Evolutionary conservation across 1,140 invertebrate species (phyloP).

Genomic region (Neodiprion lecontei): DNA sequence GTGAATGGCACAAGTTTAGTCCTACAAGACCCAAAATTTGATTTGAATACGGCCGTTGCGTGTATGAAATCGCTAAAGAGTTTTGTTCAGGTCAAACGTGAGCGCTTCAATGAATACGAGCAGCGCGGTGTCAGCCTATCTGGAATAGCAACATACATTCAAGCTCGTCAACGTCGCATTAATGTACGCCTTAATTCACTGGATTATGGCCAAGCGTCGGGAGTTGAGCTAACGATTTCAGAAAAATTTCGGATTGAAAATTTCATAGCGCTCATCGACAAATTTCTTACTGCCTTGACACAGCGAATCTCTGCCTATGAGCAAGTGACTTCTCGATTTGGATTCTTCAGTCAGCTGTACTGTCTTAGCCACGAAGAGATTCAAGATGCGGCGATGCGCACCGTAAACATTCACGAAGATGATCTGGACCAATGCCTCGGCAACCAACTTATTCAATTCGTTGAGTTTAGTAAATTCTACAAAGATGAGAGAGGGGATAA

Average conservation of each 20-base stretch:
- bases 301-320: not conserved
- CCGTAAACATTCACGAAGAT: not conserved
- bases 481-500: slow-evolving; percentile 18
- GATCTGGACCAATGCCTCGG: not conserved
- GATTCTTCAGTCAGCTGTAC: not conserved
- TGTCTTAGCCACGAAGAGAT: not conserved
- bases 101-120: not conserved
- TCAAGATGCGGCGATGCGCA: not conserved
- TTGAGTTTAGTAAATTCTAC: slow-evolving; percentile 24
- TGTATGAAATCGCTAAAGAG: not conserved
- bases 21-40: not conserved
- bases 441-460: slow-evolving; percentile 2
- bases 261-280: not conserved
- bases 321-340: not conserved
- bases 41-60: slow-evolving; percentile 11
- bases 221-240: not conserved
- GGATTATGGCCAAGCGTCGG: not conserved
- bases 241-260: slow-evolving; percentile 4
- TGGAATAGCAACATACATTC: not conserved
- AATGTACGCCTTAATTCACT: not conserved
- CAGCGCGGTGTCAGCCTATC: not conserved
- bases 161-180: not conserved
- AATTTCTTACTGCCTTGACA: not conserved
- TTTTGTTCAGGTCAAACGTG: not conserved
- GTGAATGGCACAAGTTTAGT: not conserved